Evolutionary conservation across 2,113 vertebrate species (phyloP).

Genomic region (Isurus oxyrinchus): DNA sequence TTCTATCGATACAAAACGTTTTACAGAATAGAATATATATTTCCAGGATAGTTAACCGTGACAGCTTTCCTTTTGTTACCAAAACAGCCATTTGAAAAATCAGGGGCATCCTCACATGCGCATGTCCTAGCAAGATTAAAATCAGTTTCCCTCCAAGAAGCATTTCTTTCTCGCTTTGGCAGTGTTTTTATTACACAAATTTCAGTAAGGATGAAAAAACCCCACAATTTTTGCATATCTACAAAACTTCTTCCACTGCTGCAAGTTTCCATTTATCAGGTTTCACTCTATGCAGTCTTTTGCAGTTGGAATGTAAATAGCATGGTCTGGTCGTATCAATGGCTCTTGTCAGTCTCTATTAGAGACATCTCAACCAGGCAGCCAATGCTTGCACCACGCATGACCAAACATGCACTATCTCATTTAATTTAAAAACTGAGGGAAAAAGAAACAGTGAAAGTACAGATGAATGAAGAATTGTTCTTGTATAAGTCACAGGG

Average conservation of each 20-base stretch:
- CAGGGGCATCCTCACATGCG: neutral
- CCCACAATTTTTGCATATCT: neutral
- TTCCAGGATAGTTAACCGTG: neutral
- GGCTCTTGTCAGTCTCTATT: constrained; percentile 25
- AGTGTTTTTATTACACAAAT: neutral
- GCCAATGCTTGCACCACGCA: constrained; percentile 10
- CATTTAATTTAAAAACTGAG: neutral
- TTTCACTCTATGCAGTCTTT: neutral
- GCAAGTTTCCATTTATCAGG: neutral
- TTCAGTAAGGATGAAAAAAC: neutral
- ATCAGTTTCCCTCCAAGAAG: neutral
- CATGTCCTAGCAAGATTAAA: neutral
- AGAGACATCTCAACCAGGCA: constrained; percentile 23
- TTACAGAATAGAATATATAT: neutral
- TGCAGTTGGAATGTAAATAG: constrained; percentile 29
- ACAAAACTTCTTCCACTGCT: neutral
- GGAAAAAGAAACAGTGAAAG: neutral
- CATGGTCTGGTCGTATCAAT: neutral
- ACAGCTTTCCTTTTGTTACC: neutral
- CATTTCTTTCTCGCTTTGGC: neutral
- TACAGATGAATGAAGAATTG: constrained; percentile 48
- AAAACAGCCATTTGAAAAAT: neutral
- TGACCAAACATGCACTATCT: constrained; percentile 24
- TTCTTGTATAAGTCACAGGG: constrained; percentile 45
- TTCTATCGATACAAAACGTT: neutral